A percentile compares a stretch with the other conserved stretches of the same genome.
These are phyloP conservation scores for Habropoda laboriosa DNA, from an alignment of 1,140 invertebrate genomes.

Conservation along the genomic window DNA sequence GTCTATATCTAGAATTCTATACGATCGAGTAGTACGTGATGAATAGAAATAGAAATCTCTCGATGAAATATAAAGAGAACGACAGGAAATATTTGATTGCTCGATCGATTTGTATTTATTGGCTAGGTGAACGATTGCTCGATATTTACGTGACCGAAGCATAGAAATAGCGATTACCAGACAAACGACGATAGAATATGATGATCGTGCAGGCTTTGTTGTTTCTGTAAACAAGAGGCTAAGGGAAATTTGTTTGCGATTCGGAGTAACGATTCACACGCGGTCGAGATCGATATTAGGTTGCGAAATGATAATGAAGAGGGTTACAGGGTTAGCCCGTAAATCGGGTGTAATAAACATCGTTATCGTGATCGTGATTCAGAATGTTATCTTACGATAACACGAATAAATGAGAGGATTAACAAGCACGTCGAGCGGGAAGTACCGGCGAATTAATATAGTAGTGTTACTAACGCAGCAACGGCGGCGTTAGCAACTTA, in stretches of 20 bases:
- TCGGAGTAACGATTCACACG: not conserved
- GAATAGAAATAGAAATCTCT: too few species aligned
- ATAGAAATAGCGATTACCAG: not conserved
- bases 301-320: not conserved
- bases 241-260: not conserved
- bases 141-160: not conserved
- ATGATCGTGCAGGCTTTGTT: not conserved
- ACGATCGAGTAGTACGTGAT: too few species aligned
- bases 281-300: not conserved
- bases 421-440: not conserved
- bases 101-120: not conserved
- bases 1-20: too few species aligned
- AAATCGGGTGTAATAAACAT: not conserved
- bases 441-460: constrained; percentile 12
- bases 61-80: not conserved
- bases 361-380: not conserved
- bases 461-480: not conserved
- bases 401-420: constrained; percentile 2
- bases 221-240: not conserved
- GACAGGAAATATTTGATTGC: not conserved
- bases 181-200: not conserved
- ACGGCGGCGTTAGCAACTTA: not conserved
- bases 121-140: not conserved
- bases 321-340: not conserved
- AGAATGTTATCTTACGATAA: not conserved